A percentile compares a stretch with the other conserved stretches of the same genome.
These are phyloP conservation scores for Andrena bicolor DNA, from an alignment of 2,888 invertebrate species.

Conservation along the genomic window DNA sequence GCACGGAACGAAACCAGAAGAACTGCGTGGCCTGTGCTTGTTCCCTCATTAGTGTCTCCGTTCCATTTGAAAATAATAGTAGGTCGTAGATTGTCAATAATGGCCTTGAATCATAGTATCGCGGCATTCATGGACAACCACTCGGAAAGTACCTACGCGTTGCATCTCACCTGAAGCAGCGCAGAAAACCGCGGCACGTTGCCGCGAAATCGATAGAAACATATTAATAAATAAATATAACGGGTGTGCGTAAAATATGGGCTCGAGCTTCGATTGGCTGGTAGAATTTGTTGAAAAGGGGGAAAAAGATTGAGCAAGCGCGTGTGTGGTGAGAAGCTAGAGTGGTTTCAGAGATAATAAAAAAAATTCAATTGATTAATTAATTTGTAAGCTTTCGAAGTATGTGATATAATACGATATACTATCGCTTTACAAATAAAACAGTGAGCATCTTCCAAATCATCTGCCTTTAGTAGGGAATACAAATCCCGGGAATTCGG, in stretches of 20 bases:
- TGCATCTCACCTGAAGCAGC: constrained; percentile 32
- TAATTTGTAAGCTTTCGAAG: too few relatives aligned
- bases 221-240: constrained; percentile 19
- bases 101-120: constrained; percentile 60
- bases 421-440: too few relatives aligned
- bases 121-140: constrained; percentile 57
- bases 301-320: neutral
- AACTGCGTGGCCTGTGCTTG: constrained; percentile 17
- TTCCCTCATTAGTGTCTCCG: neutral
- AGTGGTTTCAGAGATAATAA: neutral
- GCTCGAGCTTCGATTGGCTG: neutral
- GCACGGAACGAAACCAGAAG: neutral
- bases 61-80: constrained; percentile 54
- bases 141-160: constrained; percentile 45
- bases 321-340: neutral
- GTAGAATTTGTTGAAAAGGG: neutral
- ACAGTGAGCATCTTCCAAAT: too few relatives aligned
- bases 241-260: neutral
- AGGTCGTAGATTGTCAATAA: constrained; percentile 55
- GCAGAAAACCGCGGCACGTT: constrained; percentile 27
- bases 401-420: too few relatives aligned
- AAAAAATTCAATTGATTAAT: too few relatives aligned
- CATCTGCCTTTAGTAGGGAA: too few relatives aligned
- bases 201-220: constrained; percentile 53
- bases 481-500: too few relatives aligned